Conservation (phyloP, 2,113 vertebrate genomes). For the Scophthalmus maximus region DNA sequence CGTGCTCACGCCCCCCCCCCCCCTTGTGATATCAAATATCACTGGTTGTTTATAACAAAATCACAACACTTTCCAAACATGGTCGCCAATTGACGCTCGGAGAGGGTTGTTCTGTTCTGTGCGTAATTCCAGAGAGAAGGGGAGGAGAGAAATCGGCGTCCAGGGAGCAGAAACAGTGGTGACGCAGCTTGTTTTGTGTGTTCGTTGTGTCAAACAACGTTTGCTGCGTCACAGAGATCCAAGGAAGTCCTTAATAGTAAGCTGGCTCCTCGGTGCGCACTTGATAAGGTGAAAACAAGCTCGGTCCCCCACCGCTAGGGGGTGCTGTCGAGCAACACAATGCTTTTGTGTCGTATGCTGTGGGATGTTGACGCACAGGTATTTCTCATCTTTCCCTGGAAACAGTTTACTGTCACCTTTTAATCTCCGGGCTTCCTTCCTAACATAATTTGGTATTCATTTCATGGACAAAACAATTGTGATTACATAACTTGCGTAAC, state of each 20-base stretch:
- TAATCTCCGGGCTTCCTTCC: not conserved
- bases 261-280: conserved; percentile 75
- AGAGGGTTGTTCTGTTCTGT: not conserved
- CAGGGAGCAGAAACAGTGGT: conserved; percentile 26
- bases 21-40: not conserved
- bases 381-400: conserved; percentile 7
- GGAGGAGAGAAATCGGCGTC: conserved; percentile 19
- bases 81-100: not conserved
- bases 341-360: conserved; percentile 24
- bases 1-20: too few species aligned
- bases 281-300: conserved; percentile 76
- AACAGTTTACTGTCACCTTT: not conserved
- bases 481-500: conserved; percentile 9
- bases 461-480: not conserved
- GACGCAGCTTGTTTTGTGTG: conserved; percentile 61
- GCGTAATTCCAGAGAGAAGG: conserved; percentile 2
- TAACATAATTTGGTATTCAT: not conserved
- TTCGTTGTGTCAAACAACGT: conserved; percentile 48
- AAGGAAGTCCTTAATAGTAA: conserved; percentile 57
- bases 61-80: conserved; percentile 10
- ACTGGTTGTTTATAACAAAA: not conserved
- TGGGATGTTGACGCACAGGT: conserved; percentile 52
- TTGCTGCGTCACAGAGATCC: conserved; percentile 71
- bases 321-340: conserved; percentile 58
- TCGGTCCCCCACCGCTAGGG: conserved; percentile 42